Percentiles rank a stretch among this genome's conserved stretches.
phyloP scores from a whole-genome alignment of 2,113 vertebrate species.

The Telmatochromis brachygnathus region DNA sequence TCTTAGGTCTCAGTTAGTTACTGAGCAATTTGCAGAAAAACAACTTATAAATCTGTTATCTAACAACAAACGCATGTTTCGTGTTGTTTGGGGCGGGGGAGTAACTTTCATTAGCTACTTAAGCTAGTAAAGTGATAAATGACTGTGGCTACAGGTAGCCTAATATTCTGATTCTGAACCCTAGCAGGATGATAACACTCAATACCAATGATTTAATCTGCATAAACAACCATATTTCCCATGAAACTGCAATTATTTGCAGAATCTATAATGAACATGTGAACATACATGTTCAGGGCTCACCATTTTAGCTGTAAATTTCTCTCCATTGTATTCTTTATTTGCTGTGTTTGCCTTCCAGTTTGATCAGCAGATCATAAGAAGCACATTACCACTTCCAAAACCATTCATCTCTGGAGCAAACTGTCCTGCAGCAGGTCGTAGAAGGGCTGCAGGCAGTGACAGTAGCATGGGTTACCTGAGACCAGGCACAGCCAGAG shows the following conservation, averaged over 20 bases:
- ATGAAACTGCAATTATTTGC: background rate
- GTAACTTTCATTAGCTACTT: background rate
- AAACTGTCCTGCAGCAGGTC: background rate
- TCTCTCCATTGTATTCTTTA: background rate
- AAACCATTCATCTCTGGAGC: background rate
- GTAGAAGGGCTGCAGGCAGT: background rate
- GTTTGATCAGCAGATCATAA: background rate
- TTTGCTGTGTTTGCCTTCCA: background rate
- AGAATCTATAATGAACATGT: background rate
- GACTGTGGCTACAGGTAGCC: background rate
- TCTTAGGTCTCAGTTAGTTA: background rate
- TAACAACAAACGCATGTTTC: background rate
- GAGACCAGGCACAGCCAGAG: background rate
- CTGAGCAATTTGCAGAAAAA: background rate
- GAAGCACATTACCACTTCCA: background rate
- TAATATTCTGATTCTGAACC: background rate
- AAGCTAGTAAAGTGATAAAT: background rate
- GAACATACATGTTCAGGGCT: background rate
- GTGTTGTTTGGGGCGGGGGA: accelerated
- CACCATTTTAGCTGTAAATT: background rate
- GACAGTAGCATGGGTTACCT: background rate
- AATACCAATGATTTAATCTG: background rate
- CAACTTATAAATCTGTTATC: background rate
- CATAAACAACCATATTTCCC: background rate
- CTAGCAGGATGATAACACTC: background rate